Conservation (phyloP, 2,113 vertebrate genomes). For the Leptodactylus fuscus region DNA sequence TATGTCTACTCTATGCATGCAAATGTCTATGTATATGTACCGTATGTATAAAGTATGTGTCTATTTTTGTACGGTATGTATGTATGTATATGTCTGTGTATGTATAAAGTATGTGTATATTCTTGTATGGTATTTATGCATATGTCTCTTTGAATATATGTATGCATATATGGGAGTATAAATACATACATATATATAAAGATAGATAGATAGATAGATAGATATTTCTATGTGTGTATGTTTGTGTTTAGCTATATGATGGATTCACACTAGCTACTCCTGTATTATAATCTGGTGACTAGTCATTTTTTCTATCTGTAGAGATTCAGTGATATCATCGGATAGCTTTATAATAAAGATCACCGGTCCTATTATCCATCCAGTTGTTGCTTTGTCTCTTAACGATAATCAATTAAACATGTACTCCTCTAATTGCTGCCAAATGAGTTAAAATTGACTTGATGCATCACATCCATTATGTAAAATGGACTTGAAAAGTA, state of each 20-base stretch:
- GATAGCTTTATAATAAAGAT: constrained; percentile 10
- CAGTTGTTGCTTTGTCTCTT: constrained; percentile 29
- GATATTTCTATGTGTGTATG: no score
- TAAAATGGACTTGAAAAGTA: constrained; percentile 36
- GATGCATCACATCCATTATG: constrained; percentile 29
- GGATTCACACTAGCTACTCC: not conserved
- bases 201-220: no score
- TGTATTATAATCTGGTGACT: not conserved
- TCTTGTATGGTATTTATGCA: no score
- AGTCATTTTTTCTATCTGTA: not conserved
- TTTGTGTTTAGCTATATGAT: not conserved
- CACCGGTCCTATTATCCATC: constrained; percentile 1
- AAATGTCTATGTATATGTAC: not conserved
- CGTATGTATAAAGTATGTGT: not conserved
- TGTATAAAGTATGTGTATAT: not conserved
- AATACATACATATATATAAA: not conserved
- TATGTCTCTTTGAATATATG: no score
- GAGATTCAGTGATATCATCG: not conserved
- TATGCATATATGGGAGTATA: not conserved
- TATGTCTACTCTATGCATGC: not conserved
- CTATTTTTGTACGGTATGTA: no score
- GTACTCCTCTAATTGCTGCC: constrained; percentile 52
- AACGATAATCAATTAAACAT: constrained; percentile 57
- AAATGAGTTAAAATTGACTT: constrained; percentile 57
- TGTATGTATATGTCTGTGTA: not conserved